A percentile compares a stretch with the other conserved stretches of the same genome.
Evolutionary conservation across 35 echinoderm and acorn worm species (phyloP).

Genomic region (Antedon bifida): DNA sequence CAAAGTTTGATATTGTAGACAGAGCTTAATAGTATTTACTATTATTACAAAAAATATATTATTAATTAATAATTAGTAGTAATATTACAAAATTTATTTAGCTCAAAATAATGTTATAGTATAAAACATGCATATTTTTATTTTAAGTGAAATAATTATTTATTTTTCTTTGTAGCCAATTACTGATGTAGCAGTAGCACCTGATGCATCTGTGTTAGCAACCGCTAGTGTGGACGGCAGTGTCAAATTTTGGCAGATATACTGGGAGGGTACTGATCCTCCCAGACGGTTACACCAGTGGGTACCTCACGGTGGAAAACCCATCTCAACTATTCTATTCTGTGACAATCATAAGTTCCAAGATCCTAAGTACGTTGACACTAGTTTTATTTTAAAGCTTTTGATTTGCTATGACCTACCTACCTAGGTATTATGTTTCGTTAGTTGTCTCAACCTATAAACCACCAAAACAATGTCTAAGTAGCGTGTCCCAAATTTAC

Average conservation of each 20-base stretch:
- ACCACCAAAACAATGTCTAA: too few species aligned
- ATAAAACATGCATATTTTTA: too few species aligned
- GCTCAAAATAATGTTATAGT: background rate
- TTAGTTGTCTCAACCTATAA: too few species aligned
- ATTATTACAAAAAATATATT: background rate
- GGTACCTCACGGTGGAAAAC: constrained; percentile 52
- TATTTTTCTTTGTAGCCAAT: constrained; percentile 38
- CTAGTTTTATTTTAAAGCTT: too few species aligned
- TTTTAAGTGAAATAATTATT: too few species aligned
- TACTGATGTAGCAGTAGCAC: constrained; percentile 62
- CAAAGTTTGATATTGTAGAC: too few species aligned
- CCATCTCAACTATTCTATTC: constrained; percentile 68
- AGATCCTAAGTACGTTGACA: constrained; percentile 56
- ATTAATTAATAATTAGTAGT: background rate
- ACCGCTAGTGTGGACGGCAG: constrained; percentile 72
- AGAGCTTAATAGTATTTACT: too few species aligned
- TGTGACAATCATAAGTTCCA: constrained; percentile 97
- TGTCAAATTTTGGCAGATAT: constrained; percentile 92
- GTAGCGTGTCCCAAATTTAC: too few species aligned
- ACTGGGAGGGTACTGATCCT: constrained; percentile 41
- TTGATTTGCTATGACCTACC: too few species aligned
- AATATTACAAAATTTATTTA: background rate
- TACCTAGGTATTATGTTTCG: too few species aligned
- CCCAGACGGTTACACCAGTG: constrained; percentile 67
- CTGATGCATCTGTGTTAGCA: constrained; percentile 75